Evolutionary conservation across 1,140 invertebrate species (phyloP).

Genomic region (Plutomurus gul): DNA sequence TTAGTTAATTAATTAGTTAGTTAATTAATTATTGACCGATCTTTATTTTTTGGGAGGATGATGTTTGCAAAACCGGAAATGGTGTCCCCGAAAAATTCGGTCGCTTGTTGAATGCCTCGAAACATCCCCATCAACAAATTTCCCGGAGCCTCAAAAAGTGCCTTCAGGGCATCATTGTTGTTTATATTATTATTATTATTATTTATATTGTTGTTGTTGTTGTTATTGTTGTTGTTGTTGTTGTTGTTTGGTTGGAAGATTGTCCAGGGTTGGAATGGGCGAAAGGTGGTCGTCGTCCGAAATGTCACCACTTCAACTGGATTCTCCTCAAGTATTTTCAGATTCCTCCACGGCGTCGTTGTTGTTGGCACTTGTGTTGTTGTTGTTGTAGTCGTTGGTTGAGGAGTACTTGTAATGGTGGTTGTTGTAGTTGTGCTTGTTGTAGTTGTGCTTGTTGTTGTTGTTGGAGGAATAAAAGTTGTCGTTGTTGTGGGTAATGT

Average conservation of each 20-base stretch:
- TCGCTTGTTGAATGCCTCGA: neutral
- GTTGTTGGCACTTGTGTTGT: neutral
- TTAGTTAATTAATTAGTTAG: too few species aligned
- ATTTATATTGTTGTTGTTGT: neutral
- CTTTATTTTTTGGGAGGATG: neutral
- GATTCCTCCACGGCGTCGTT: too few species aligned
- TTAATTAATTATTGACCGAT: too few species aligned
- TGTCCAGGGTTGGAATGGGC: too few species aligned
- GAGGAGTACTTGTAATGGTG: neutral
- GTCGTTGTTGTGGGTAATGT: too few species aligned
- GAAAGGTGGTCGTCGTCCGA: too few species aligned
- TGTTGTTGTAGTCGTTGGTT: neutral
- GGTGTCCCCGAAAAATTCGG: neutral
- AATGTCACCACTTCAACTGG: too few species aligned
- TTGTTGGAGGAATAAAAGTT: too few species aligned
- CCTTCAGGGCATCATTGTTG: neutral
- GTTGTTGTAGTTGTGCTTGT: neutral
- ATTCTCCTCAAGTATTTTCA: too few species aligned
- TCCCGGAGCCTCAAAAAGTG: neutral
- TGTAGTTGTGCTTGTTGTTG: neutral
- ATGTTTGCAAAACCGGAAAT: constrained; percentile 10
- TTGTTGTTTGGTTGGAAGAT: neutral
- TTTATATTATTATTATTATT: neutral
- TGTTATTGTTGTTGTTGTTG: neutral
- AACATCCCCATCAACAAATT: neutral